Conservation (phyloP, 2,797 vertebrate genomes). For the Sylvilagus floridanus region DNA sequence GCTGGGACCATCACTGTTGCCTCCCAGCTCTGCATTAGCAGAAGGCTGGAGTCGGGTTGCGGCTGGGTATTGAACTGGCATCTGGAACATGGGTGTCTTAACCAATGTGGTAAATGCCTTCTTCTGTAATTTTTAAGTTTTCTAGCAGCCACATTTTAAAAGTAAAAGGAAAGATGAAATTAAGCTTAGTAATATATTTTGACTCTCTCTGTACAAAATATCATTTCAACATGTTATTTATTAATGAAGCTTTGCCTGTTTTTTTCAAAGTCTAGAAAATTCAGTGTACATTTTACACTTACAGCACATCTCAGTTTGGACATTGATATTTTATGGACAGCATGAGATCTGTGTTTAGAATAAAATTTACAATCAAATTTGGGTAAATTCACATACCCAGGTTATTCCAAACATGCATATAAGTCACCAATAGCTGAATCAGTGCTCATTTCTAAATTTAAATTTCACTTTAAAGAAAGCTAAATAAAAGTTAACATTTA, state of each 20-base stretch:
- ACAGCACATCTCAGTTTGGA: not conserved
- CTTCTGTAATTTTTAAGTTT: too few relatives aligned
- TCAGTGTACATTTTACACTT: not conserved
- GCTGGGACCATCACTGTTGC: too few relatives aligned
- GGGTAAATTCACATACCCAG: not conserved
- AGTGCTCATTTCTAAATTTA: slow-evolving; percentile 24
- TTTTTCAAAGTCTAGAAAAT: slow-evolving; percentile 42
- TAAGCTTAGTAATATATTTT: not conserved
- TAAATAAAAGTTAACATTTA: not conserved
- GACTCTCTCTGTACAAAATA: not conserved
- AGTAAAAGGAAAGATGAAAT: slow-evolving; percentile 3
- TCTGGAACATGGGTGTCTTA: too few relatives aligned
- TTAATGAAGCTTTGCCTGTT: not conserved
- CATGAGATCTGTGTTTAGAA: not conserved
- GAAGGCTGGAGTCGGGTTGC: too few relatives aligned
- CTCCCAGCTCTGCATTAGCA: too few relatives aligned
- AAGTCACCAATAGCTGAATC: not conserved
- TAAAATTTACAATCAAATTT: slow-evolving; percentile 11
- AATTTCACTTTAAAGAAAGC: slow-evolving; percentile 23
- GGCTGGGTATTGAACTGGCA: too few relatives aligned
- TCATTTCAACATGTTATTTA: not conserved
- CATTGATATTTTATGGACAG: not conserved
- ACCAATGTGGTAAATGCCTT: too few relatives aligned
- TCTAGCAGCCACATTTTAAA: too few relatives aligned
- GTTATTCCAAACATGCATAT: not conserved